Evolutionary conservation across 2,888 invertebrate genomes (phyloP), one percentile per base, ranked within the genome.

Genomic region (Eristalis tenax): DNA sequence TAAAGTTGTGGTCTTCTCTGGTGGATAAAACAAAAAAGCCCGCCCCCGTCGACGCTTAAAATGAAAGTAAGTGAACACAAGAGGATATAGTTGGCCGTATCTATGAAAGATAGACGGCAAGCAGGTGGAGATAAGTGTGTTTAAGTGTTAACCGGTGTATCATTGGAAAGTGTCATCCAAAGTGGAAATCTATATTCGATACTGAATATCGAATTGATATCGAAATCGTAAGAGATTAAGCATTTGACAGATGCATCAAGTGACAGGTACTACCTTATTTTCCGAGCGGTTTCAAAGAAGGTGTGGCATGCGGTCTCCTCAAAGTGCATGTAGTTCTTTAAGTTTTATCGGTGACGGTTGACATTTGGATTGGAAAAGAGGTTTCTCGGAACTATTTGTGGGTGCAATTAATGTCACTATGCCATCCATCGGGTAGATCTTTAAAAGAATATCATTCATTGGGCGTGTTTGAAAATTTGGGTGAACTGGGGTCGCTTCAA

Each of bases 31-130:
- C 5, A 32, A 11, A 11, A n/a, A 57, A 23, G 18, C n/a, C 8
- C 50, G 18, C 50, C 50, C 18, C 50, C 50, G 18, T 50, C 50
- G 8, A 50, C 18, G 18, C 6, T 61, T 43, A 28, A 57, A 65
- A 75, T 75, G 66, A 76, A 76, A 76, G 76, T 76, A 76, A 76
- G 76, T 76, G 59, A 63, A 63, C 26, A 28, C 32, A 63, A 28
- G 28, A 23, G 26, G 59, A 59, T 59, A 59, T 65, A 56, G 38
- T 66, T 75, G 38, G 64, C 22, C 63, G 63, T 63, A 74, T 74
- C 74, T 56, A 35, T 50, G 23, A 32, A 26, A 76, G 66, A 68
- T 76, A 68, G 75, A 75, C 56, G 50, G 50, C 50, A 18, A 18
- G 50, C 50, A 65, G 13, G 32, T 57, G 23, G 57, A 75, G 75